Evolutionary conservation across 2,113 vertebrate species (phyloP), one percentile per base, ranked within the genome.

Genomic region (Actenoides hombroni): DNA sequence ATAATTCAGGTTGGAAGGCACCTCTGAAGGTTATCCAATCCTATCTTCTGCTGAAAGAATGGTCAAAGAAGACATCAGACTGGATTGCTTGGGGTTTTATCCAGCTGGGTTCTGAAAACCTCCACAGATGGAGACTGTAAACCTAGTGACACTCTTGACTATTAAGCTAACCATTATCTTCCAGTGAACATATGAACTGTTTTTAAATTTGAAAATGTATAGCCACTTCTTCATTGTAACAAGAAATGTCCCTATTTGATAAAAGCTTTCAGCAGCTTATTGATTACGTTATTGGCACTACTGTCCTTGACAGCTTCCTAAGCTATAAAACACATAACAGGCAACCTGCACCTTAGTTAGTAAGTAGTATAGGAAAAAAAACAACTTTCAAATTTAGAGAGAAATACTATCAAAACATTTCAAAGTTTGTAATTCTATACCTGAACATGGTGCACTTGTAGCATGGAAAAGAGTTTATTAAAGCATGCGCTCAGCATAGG

Each of bases 391-490:
- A 67, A 69, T 57, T 69, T 40, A n/a, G 19, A 61, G 5, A 79
- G 10, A 89, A 91, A 80, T 51, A 73, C 10, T 69, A 56, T 18
- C 25, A 60, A 35, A 93, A 61, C 28, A 90, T 67, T 57, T 67
- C 29, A 10, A 78, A 49, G 9, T 81, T 80, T 24, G 13, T 49
- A 86, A 68, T 46, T 71, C 59, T 96, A 33, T 97, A 99, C 99
- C 99, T 99, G 99, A 61, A 99, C 99, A 54, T 99, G 99, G 96
- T 99, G 99, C 67, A 99, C 98, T 97, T 99, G 99, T 60, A 99
- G 98, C 99, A 99, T 99, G 69, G 99, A 99, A 97, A 99, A 99
- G 42, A 99, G 99, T 97, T 99, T 99, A 98, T 99, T 99, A 98
- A 99, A 99, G 97, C 99, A 99, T 59, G 98, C 83, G 46, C 99